Base-by-base conservation (phyloP, 1,140 invertebrate species). In the Caenorhabditis brenneri region DNA sequence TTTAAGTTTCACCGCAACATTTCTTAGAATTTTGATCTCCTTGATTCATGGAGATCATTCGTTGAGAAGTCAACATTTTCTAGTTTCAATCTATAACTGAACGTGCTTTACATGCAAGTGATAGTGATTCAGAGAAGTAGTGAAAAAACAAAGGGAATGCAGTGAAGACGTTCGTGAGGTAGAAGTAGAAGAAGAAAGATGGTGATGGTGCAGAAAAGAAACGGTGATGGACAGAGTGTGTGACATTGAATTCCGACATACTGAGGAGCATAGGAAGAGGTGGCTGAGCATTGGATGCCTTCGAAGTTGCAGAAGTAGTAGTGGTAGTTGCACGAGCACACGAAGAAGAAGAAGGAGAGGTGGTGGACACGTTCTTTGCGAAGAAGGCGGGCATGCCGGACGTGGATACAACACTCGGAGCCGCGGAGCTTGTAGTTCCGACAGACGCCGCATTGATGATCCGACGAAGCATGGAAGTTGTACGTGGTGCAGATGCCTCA, bases 261-360 rank as follows among this genome's bases (percentile, higher is more conserved):
- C 65, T 74, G 36, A 80, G 79, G 33, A 80, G 49, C 42, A 53
- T 33, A 79, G 78, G 79, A 58, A 58, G 79, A 29, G 79, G 46
- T 29, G 39, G 79, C 36, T 29, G 79, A 58, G 22, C 27, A 51
- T 33, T 48, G 78, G 78, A 79, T 79, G 78, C 58, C 58, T 65
- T 65, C 58, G 65, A 24, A 42, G 36, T 46, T 46, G 36, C 22
- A 42, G 65, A n/a, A 74, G 19, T 24, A 46, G 36, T 24, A 46
- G 65, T 42, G 46, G 65, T 42, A 80, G 79, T 80, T 80, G 79
- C 29, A 80, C 79, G 79, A 53, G 36, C 79, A 80, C 27, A 80
- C 46, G 65, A 74, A 27, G 65, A 46, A 46, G 36, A 42, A 46
- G 65, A 74, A 39, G 65, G 58, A 65, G 58, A 65, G 58, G 58